Evolutionary conservation across 2,888 invertebrate species (phyloP), one percentile per base, ranked within the genome.

Genomic region (Polymixis flavicincta): DNA sequence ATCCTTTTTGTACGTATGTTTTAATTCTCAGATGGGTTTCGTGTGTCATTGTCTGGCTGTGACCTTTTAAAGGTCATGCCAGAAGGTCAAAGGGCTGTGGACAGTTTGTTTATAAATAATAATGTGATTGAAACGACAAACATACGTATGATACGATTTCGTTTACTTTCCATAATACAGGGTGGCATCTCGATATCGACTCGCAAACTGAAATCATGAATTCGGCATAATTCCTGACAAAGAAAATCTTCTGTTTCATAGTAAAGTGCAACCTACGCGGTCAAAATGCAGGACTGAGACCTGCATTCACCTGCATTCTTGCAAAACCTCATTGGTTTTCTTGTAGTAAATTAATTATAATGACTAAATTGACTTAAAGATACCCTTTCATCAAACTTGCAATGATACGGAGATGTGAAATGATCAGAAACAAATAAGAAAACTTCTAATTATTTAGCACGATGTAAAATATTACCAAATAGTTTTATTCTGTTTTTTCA

Each of bases 1-100:
- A 70, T 75, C 61, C 67, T 60, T 78, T 81, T 78, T 63, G 50
- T 54, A 61, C 45, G 50, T 71, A 45, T 71, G 71, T 75, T 66
- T 71, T 66, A 64, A 72, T 64, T 70, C 22, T 69, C 61, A 71
- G 64, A 57, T 84, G 55, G 68, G 32, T 61, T 73, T 84, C 71
- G 19, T 65, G 45, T 68, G 72, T 70, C 69, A 67, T 54, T 66
- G 83, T 17, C 63, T 42, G 74, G 48, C 63, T 71, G n/a, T 75
- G 65, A 75, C 65, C 81, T 67, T 52, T 69, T 4, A 45, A 25
- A 80, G 71, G 82, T 57, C 71, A 71, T 1, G 22, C 1, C 6
- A 37, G 14, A 28, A 67, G 71, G 75, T 69, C 45, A 71, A 22
- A 32, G 45, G 9, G 50, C 32, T 25, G 60, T 37, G 50, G 37